These are phyloP conservation scores for Vombatus ursinus DNA, from an alignment of 2,113 vertebrate genomes.

Conservation along the genomic window DNA sequence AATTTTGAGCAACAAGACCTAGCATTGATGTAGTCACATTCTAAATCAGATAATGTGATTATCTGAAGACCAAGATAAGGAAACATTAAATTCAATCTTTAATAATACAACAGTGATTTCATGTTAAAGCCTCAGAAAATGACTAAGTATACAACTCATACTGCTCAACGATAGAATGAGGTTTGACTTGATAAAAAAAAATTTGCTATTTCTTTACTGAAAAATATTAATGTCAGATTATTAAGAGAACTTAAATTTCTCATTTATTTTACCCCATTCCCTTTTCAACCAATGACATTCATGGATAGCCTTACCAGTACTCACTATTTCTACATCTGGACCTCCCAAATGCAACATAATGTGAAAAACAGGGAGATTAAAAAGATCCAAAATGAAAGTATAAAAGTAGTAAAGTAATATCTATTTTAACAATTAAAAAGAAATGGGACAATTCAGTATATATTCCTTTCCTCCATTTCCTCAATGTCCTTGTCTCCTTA, in stretches of 20 bases:
- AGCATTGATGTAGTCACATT: constrained; percentile 99
- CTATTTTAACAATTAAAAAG: neutral
- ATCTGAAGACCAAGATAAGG: constrained; percentile 91
- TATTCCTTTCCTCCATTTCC: neutral
- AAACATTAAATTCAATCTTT: constrained; percentile 52
- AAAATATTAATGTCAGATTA: neutral
- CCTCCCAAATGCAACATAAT: constrained; percentile 6
- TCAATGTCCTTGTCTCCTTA: neutral
- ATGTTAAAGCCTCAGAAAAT: constrained; percentile 44
- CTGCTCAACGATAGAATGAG: constrained; percentile 1
- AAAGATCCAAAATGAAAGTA: constrained; percentile 11
- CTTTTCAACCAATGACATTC: constrained; percentile 40
- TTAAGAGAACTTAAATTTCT: neutral
- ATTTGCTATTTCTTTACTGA: neutral
- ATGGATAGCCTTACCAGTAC: constrained; percentile 25
- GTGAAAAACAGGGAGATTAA: constrained; percentile 5
- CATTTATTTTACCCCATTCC: neutral
- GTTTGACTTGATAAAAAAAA: constrained; percentile 33
- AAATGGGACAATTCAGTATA: neutral
- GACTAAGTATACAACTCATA: neutral
- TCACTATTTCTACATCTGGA: constrained; percentile 22
- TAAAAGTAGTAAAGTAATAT: neutral
- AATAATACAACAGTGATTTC: constrained; percentile 17
- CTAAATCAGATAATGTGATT: constrained; percentile 97
- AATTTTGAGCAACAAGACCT: constrained; percentile 98